phyloP scores from a whole-genome alignment of 2,797 vertebrate species.

The Pangasius djambal region DNA sequence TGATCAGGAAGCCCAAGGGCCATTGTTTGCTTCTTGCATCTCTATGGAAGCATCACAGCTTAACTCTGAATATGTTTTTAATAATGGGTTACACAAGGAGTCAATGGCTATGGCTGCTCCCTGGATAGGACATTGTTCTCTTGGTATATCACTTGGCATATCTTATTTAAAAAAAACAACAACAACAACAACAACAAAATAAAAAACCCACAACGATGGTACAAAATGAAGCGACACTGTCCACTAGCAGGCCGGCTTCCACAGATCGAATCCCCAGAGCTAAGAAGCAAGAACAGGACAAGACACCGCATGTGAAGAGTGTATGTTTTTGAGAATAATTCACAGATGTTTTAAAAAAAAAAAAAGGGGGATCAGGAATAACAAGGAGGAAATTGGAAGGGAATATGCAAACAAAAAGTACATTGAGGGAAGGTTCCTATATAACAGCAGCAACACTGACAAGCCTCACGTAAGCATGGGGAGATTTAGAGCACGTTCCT shows the following conservation, averaged over 20 bases:
- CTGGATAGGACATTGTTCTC: slow-evolving; percentile 10
- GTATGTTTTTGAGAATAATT: background rate
- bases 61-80: slow-evolving; percentile 42
- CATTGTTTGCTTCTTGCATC: slow-evolving; percentile 38
- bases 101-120: slow-evolving; percentile 29
- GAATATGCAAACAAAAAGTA: background rate
- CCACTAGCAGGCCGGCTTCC: background rate
- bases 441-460: slow-evolving; percentile 50
- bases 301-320: background rate
- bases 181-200: background rate
- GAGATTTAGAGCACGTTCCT: slow-evolving; percentile 36
- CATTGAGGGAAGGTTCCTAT: background rate
- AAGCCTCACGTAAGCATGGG: slow-evolving; percentile 21
- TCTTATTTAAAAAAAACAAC: slow-evolving; percentile 1
- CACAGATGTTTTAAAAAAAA: background rate
- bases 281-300: background rate
- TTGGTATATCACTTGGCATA: slow-evolving; percentile 47
- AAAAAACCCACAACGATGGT: background rate
- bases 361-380: background rate
- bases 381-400: background rate
- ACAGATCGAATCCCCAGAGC: background rate
- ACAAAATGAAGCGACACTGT: background rate
- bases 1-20: slow-evolving; percentile 32
- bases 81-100: slow-evolving; percentile 46
- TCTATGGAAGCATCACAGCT: slow-evolving; percentile 18